Conservation (phyloP, 2,113 vertebrate species). For the Platysternon megacephalum region DNA sequence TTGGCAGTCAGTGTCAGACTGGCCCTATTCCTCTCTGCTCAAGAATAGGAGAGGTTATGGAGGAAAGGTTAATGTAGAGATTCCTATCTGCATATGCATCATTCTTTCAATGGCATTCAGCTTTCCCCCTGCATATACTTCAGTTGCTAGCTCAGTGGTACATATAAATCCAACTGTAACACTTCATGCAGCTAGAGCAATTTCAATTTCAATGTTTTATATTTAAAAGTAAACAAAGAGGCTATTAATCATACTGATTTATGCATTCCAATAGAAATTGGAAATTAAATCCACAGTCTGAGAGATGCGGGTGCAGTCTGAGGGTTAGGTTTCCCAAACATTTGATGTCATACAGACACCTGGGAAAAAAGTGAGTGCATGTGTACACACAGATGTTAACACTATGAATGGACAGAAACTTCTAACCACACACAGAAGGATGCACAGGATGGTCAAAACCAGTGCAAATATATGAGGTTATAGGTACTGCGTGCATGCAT, state of each 20-base stretch:
- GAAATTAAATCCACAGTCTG: neutral
- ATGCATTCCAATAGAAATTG: neutral
- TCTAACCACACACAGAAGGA: neutral
- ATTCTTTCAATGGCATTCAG: neutral
- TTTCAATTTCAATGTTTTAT: neutral
- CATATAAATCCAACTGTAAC: neutral
- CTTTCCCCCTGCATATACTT: neutral
- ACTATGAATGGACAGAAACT: fast-evolving
- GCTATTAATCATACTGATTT: neutral
- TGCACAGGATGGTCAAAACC: fast-evolving
- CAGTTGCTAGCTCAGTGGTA: neutral
- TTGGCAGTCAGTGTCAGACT: fast-evolving
- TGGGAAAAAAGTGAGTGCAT: neutral
- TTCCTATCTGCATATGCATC: neutral
- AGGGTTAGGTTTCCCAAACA: fast-evolving
- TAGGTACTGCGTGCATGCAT: neutral
- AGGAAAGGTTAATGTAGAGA: neutral
- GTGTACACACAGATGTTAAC: fast-evolving
- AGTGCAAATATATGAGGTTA: neutral
- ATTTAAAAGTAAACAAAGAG: neutral
- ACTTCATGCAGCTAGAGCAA: neutral
- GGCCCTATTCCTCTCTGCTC: fast-evolving
- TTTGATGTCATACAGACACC: neutral
- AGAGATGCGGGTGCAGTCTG: neutral
- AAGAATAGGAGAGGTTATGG: neutral